Evolutionary conservation across 2,113 vertebrate genomes (phyloP), one percentile per base, ranked within the genome.

Genomic region (Cynocephalus volans): DNA sequence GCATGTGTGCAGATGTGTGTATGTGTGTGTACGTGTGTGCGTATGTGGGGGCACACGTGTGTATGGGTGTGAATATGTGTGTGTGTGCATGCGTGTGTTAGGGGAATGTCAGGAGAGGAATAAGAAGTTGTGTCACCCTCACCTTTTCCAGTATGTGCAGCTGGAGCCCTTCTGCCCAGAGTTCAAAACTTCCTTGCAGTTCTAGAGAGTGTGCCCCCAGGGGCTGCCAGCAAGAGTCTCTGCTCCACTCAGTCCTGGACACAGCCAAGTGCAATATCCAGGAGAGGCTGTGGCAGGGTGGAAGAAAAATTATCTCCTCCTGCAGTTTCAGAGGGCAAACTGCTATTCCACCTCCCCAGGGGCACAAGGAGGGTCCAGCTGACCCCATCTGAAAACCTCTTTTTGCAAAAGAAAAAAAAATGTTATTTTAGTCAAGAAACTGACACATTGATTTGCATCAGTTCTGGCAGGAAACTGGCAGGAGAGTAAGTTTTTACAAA

Each of bases 381-480:
- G n/a, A 93, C 31, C 91, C 56, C 33, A 85, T 60, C 67, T 50
- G 94, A 92, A 97, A 97, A 93, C 33, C 41, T 90, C 26, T 73
- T 90, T 96, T 75, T 67, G 58, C 85, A 93, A 69, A 84, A 94
- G 56, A 50, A 81, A 21, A 33, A 67, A 50, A 65, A 89, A 21
- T 50, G 69, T 92, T 75, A 89, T 88, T 93, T 94, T 73, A 88
- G 82, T 97, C 15, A 64, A 86, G 86, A 98, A 95, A 73, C 64
- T 79, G 89, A 96, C 91, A 89, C 60, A 26, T 69, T 90, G 96
- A 97, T 95, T 95, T 90, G 83, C 81, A 97, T 93, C 1, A 0
- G 6, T 62, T 84, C 93, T 95, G 95, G 73, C 96, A 97, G 91
- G 91, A 87, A 97, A 86, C 83, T 83, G 93, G 89, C 79, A 70